Conservation (phyloP, 2,113 vertebrate genomes). For the Panurus biarmicus region DNA sequence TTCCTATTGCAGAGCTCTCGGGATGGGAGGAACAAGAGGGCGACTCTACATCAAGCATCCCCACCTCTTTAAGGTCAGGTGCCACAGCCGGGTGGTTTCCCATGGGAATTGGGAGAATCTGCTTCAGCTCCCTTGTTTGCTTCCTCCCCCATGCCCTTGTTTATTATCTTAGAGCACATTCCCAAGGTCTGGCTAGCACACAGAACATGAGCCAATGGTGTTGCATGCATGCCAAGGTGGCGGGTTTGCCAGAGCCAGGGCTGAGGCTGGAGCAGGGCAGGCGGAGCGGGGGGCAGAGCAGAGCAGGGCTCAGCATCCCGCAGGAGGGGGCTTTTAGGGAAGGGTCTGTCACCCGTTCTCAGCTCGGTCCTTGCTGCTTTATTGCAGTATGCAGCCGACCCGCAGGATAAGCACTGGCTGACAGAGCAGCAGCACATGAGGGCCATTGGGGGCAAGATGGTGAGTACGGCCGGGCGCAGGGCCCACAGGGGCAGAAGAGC, state of each 20-base stretch:
- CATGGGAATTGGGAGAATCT: not conserved
- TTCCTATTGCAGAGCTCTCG: slow-evolving; percentile 81
- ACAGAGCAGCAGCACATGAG: slow-evolving; percentile 96
- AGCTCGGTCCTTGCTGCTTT: slow-evolving; percentile 26
- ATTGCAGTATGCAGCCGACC: slow-evolving; percentile 90
- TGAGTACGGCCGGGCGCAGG: slow-evolving; percentile 58
- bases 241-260: not conserved
- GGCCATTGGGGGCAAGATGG: slow-evolving; percentile 98
- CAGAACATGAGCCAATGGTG: rapidly evolving
- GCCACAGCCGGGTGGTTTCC: not conserved
- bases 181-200: not conserved
- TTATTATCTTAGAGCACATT: rapidly evolving
- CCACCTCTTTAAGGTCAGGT: slow-evolving; percentile 91
- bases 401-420: slow-evolving; percentile 98
- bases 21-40: slow-evolving; percentile 97
- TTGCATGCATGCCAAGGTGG: rapidly evolving
- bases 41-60: slow-evolving; percentile 97
- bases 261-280: not conserved
- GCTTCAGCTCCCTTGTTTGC: not conserved
- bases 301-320: rapidly evolving
- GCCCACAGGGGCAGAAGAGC: not conserved
- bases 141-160: not conserved
- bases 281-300: not conserved
- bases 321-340: not conserved
- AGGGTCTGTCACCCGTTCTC: not conserved